Evolutionary conservation across 2,113 vertebrate species (phyloP), one percentile per base, ranked within the genome.

Genomic region (Callipepla squamata): DNA sequence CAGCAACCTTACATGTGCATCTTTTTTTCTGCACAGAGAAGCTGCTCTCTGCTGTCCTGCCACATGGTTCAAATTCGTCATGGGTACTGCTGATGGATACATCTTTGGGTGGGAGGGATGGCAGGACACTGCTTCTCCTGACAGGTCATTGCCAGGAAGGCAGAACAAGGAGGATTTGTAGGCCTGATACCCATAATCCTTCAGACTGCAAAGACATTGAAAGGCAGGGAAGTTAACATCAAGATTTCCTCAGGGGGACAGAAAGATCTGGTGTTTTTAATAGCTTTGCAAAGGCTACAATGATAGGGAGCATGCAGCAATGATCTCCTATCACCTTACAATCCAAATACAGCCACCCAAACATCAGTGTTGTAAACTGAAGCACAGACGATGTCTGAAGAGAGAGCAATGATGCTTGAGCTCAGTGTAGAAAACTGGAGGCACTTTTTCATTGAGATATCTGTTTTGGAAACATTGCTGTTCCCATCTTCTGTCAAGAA

Each of bases 321-420:
- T 85, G 50, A 11, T 74, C 53, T 90, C 20, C 20, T 75, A 3
- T 89, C 82, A 30, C 40, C 44, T 90, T 90, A 62, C 69, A 81
- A 65, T 61, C 48, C 90, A 92, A n/a, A 79, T 80, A 66, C 53
- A 66, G 30, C n/a, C 69, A 14, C 38, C 44, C 77, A 90, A 76
- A 72, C 7, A 13, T 87, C 80, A 77, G 3, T 4, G 4, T 8
- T 84, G 30, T 87, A 94, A 94, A 87, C 30, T 76, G 55, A 94
- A 93, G 47, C 47, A 90, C 85, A 77, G 14, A 45, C 36, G 28
- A 47, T 55, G 76, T 7, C 55, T 79, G 72, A 92, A 82, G 26
- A 78, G 63, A 59, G 44, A 22, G 67, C 61, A 92, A 51, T 32
- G 34, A 85, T 83, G 57, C 62, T 76, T 91, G 63, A 87, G 72